A percentile compares a stretch with the other conserved stretches of the same genome.
Evolutionary conservation across 2,113 vertebrate species (phyloP).

Genomic region (Bubalus kerabau): DNA sequence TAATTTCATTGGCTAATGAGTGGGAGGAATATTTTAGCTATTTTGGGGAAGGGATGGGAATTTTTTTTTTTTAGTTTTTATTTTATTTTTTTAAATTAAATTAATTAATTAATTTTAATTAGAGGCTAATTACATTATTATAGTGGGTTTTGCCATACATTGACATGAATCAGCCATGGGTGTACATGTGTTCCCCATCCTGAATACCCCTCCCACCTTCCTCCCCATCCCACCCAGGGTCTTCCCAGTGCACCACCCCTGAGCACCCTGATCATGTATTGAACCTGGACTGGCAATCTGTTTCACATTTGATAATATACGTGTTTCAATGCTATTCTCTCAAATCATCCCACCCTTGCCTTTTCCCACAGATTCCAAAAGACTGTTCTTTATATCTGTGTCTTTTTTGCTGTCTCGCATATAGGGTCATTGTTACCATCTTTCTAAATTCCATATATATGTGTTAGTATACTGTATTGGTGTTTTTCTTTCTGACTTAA

Average conservation of each 20-base stretch:
- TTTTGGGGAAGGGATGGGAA: neutral
- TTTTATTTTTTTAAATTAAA: neutral
- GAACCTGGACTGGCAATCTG: neutral
- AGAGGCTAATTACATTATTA: neutral
- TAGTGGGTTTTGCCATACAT: neutral
- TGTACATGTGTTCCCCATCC: neutral
- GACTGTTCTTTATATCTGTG: neutral
- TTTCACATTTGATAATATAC: neutral
- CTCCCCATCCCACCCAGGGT: neutral
- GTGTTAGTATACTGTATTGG: neutral
- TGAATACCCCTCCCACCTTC: neutral
- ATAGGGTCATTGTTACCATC: neutral
- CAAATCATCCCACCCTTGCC: neutral
- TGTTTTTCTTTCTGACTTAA: neutral
- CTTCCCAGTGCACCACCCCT: neutral
- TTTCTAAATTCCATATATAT: neutral
- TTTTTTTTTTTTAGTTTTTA: neutral
- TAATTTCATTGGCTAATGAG: neutral
- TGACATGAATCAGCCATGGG: neutral
- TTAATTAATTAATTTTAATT: neutral
- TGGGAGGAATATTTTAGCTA: neutral
- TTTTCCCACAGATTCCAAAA: neutral
- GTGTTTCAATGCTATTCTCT: neutral
- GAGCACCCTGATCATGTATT: neutral
- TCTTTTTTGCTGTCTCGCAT: neutral